Evolutionary conservation across 2,888 invertebrate species (phyloP), one percentile per base, ranked within the genome.

Genomic region (Acleris sparsana): DNA sequence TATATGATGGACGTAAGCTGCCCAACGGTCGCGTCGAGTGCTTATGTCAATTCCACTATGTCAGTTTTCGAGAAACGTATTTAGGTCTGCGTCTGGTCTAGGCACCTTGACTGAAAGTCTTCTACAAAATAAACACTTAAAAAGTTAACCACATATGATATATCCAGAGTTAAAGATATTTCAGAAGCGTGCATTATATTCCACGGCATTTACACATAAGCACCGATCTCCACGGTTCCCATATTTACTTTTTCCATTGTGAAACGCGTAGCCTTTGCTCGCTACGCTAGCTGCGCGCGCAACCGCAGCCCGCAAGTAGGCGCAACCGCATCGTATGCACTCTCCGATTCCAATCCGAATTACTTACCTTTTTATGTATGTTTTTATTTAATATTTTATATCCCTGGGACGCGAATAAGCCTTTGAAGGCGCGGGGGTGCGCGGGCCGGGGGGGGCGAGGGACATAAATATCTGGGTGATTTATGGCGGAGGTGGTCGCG

Each of bases 391-490:
- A 89, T 90, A 89, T 91, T 91, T 88, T 87, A 91, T 87, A 89
- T 87, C 81, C 86, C 75, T 80, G 33, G 85, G 78, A 84, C 85
- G 88, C 88, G 84, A 90, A 90, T 88, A 86, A 84, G 80, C 80
- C 77, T 71, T 72, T 74, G 83, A 75, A 75, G 78, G 70, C 73
- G 70, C 75, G 75, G 83, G 80, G 85, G 82, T 77, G 80, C 71
- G 80, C 75, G 68, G 72, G 75, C 81, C 33, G 33, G 33, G 85
- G 85, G 85, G 84, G 79, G 80, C 73, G 84, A 83, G 86, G 89
- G 88, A 92, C 92, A 92, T 92, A 92, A 92, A 92, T 92, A 92
- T 92, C 92, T 90, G 84, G 82, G 90, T 92, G 92, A 92, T 92
- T 92, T 92, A 92, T 87, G 91, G 81, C 77, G 84, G 82, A 87